phyloP scores from a whole-genome alignment of 1,140 invertebrate genomes.

The Halyomorpha halys region DNA sequence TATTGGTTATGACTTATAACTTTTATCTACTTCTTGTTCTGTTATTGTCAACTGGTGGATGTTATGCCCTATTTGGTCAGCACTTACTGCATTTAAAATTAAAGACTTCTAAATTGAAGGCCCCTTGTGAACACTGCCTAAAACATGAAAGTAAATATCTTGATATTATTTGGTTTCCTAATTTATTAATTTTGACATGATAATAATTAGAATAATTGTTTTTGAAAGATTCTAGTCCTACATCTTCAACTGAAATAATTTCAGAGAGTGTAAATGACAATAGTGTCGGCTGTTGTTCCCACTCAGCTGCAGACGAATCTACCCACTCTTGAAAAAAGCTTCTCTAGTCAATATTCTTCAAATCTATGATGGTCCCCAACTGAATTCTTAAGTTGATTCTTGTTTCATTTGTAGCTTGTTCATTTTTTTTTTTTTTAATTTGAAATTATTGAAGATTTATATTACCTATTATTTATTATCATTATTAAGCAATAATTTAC shows the following conservation, averaged over 20 bases:
- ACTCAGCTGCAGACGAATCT: neutral
- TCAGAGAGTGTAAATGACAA: conserved; percentile 1
- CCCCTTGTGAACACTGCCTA: conserved; percentile 10
- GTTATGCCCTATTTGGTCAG: conserved; percentile 10
- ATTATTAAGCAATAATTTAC: no score
- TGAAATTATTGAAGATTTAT: no score
- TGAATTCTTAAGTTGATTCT: no score
- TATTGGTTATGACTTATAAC: conserved; percentile 10
- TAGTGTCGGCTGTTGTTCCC: neutral
- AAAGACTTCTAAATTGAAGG: conserved; percentile 7
- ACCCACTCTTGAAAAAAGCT: no score
- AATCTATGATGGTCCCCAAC: no score
- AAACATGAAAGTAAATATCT: neutral
- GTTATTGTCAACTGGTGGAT: neutral
- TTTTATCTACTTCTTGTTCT: neutral
- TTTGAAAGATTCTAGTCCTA: neutral
- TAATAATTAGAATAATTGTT: no score
- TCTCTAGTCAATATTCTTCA: no score
- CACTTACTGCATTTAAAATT: neutral
- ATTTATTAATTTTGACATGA: no score
- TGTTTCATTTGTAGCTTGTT: no score
- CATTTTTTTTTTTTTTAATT: no score
- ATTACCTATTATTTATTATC: no score
- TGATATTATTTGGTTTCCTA: no score
- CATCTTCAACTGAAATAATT: conserved; percentile 10